Evolutionary conservation across 92 coral and sea anemone species (phyloP), one percentile per base, ranked within the genome.

Genomic region (Zoanthus gigantus): DNA sequence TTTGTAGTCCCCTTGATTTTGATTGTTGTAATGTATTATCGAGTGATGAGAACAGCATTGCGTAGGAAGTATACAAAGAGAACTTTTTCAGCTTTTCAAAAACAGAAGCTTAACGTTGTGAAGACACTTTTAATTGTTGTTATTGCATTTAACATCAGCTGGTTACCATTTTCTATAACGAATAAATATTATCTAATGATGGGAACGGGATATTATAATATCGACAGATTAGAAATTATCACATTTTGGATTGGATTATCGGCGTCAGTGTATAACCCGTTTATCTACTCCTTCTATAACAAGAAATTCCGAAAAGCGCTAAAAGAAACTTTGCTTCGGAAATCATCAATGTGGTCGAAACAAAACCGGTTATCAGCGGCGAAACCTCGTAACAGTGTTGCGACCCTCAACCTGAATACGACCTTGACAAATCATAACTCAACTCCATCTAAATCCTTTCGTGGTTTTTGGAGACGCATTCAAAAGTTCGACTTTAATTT

Each of bases 171-270:
- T 72, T 94, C 97, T 28, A 47, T 90, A 42, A 60, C 85, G 10
- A 92, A 93, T 31, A 94, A 94, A 71, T 85, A 90, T 9, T 86
- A 63, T 56, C 77, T 92, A 23, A 68, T 94, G 29, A 57, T 61
- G 13, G 79, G 91, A 54, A 48, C 76, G 9, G 78, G 86, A 12
- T 63, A 68, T 9, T n/a, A 87, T 32, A 45, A 77, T 3, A 90
- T 92, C 32, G 77, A 87, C 1, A 76, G 91, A 58, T 88, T 68
- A 0, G 97, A 94, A 52, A 90, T 94, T 12, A 94, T 92, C 13
- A 87, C 95, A 12, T 94, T 94, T 47, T 94, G 97, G 97, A 82
- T 94, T 72, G 97, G 95, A 16, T 71, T 94, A 28, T 87, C 97
- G 14, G 92, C 95, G 0, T 94, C 97, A 0, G 97, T 92, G 2